A percentile compares a stretch with the other conserved stretches of the same genome.
phyloP scores from a whole-genome alignment of 2,888 invertebrate species.

The Apotomis capreana region DNA sequence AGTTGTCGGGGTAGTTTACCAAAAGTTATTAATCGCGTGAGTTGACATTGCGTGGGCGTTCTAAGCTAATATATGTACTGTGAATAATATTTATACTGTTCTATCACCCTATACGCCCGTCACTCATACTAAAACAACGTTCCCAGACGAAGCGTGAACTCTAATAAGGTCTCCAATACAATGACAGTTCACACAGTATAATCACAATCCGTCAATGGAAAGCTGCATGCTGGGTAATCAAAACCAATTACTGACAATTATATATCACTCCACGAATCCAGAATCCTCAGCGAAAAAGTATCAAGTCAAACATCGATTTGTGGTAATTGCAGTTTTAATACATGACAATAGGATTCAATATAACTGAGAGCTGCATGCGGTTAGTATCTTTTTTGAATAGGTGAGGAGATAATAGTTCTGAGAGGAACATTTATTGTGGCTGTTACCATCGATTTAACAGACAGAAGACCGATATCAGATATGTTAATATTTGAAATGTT shows the following conservation, averaged over 20 bases:
- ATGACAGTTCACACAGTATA: slow-evolving; percentile 15
- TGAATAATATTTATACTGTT: background rate
- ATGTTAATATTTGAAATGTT: too few species aligned
- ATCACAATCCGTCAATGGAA: slow-evolving; percentile 28
- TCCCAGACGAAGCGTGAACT: slow-evolving; percentile 4
- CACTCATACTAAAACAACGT: background rate
- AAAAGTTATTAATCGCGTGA: too few species aligned
- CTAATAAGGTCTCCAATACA: slow-evolving; percentile 3
- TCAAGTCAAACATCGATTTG: background rate
- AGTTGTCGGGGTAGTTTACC: too few species aligned
- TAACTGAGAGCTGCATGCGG: background rate
- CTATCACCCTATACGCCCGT: background rate
- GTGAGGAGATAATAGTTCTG: background rate
- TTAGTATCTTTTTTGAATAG: background rate
- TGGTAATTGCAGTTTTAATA: background rate
- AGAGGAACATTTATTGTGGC: too few species aligned
- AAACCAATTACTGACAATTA: slow-evolving; percentile 37
- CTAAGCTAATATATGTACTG: background rate
- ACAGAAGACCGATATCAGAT: too few species aligned
- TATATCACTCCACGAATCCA: slow-evolving; percentile 15
- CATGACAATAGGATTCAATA: background rate
- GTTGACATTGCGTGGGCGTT: background rate
- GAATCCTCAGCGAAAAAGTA: background rate
- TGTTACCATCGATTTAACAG: too few species aligned
- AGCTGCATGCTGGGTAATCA: slow-evolving; percentile 27